Conservation (phyloP, 2,888 invertebrate species). For the Tryphoninae sp. region DNA sequence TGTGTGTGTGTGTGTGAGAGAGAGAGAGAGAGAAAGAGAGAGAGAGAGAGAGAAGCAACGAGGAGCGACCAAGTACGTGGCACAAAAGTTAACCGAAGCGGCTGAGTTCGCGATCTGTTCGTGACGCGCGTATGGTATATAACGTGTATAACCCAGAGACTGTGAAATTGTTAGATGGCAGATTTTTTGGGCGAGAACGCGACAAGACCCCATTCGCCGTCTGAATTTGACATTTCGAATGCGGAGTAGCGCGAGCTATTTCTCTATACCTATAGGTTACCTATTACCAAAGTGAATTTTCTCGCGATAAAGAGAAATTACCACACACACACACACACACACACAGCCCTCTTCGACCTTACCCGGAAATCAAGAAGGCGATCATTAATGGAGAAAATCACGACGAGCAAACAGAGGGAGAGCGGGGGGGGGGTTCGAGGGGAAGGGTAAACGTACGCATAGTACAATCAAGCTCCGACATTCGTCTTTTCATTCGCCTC, state of each 20-base stretch:
- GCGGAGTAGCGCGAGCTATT: conserved; percentile 6
- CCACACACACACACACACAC: conserved; percentile 12
- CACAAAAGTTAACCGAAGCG: conserved; percentile 52
- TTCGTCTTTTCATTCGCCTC: conserved; percentile 9
- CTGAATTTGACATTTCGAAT: conserved; percentile 26
- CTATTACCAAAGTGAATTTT: conserved; percentile 38
- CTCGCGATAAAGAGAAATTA: conserved; percentile 23
- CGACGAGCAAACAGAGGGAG: conserved; percentile 48
- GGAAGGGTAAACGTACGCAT: conserved; percentile 33
- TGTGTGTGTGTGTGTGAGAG: not conserved
- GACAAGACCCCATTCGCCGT: not conserved
- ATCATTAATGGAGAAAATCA: conserved; percentile 56
- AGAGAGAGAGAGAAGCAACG: not conserved
- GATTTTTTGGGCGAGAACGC: conserved; percentile 11
- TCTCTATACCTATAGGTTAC: not conserved
- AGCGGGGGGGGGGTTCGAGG: conserved; percentile 2
- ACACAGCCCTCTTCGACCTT: not conserved
- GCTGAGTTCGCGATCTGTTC: conserved; percentile 51
- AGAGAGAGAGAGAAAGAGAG: not conserved
- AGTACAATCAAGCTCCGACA: conserved; percentile 49
- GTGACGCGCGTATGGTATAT: conserved; percentile 50
- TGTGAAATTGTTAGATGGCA: conserved; percentile 17
- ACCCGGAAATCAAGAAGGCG: not conserved
- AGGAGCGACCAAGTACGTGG: not conserved
- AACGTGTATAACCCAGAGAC: conserved; percentile 29